Base-by-base conservation (phyloP, 2,113 vertebrate genomes). In the Dendrocopos noguchii region DNA sequence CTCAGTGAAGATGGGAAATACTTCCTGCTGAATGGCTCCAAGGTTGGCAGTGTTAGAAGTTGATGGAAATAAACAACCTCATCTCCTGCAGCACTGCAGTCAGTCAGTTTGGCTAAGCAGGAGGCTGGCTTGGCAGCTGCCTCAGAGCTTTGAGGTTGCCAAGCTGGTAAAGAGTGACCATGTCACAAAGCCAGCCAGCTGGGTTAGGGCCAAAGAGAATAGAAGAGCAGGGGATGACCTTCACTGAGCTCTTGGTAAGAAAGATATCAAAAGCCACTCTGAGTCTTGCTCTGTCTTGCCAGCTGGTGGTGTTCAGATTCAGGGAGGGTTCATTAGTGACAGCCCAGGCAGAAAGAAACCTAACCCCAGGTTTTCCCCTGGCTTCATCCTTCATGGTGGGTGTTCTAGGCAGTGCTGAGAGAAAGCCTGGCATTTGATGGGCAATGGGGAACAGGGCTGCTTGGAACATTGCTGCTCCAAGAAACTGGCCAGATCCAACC, bases 21-120 rank as follows among this genome's bases (percentile, higher is more conserved):
- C 94, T 99, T 98, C 84, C 18, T 99, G 27, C 65, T 99, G 76
- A 99, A 95, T 10, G 99, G 99, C 65, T 98, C 98, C 67, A 99
- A 99, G 99, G 99, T 99, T 65, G 42, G 21, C 15, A 44, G 31
- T 5, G 3, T 63, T 50, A 5, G 24, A 8, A 25, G 29, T 29
- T 47, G 24, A 2, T 7, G 16, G 76, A 15, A 68, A 52, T 52
- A 12, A 46, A 8, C n/a, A 25, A 17, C 29, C 8, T 25, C 36
- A 22, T 13, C 27, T 52, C 44, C 4, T 6, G 10, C 34, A 65
- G 31, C 33, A 3, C 9, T 33, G 13, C 42, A 4, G 2, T 25
- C 76, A 17, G 4, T 12, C 5, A 1, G 44, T n/a, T 66, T 33
- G 44, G 31, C 60, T 3, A 15, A 70, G 47, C 7, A 15, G 79